phyloP scores from a whole-genome alignment of 2,113 vertebrate species.

The Aix galericulata region DNA sequence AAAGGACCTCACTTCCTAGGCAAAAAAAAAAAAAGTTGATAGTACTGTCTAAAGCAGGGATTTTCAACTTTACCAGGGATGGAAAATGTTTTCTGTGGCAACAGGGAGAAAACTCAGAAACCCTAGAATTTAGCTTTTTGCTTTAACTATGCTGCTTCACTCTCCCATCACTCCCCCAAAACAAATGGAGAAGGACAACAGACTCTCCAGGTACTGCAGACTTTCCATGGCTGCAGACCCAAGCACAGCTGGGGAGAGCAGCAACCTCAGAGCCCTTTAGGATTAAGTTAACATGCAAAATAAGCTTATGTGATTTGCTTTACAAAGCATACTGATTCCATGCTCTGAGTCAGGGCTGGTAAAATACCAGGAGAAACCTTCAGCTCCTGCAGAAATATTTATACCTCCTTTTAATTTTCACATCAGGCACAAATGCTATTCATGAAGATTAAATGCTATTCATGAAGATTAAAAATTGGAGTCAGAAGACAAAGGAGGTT shows the following conservation, averaged over 20 bases:
- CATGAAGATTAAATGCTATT: neutral
- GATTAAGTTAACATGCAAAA: neutral
- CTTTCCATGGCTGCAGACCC: neutral
- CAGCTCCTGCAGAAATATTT: conserved; percentile 21
- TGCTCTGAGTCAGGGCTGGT: neutral
- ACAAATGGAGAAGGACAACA: neutral
- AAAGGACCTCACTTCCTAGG: neutral
- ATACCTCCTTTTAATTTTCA: conserved; percentile 40
- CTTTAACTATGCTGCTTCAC: neutral
- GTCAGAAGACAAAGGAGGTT: neutral
- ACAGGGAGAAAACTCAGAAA: neutral
- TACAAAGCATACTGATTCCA: neutral
- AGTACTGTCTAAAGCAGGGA: neutral
- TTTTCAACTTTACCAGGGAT: neutral
- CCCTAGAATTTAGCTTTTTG: neutral
- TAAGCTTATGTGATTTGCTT: neutral
- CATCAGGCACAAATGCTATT: neutral
- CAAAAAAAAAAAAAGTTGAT: neutral
- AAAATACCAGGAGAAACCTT: neutral
- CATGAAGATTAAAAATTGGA: neutral
- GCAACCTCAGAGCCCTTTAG: neutral
- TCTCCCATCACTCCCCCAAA: neutral
- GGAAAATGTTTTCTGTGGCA: neutral
- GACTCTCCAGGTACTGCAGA: neutral
- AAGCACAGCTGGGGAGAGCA: neutral